Evolutionary conservation across 2,888 invertebrate species (phyloP), one percentile per base, ranked within the genome.

Genomic region (Callyntrura guangdongensis): DNA sequence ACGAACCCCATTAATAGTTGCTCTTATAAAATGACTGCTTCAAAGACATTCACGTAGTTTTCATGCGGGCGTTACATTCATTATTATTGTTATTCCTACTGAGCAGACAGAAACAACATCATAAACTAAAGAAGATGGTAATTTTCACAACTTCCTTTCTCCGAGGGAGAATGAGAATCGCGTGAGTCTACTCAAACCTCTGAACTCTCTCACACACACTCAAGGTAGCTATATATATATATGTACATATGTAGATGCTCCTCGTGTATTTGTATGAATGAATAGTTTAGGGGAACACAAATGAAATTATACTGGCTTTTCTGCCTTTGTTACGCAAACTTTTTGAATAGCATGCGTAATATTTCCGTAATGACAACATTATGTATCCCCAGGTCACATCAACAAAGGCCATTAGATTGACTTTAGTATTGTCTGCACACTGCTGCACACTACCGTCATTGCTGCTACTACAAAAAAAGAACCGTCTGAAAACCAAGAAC

Each of bases 361-460:
- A 90, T 90, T 90, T 79, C 74, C 83, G 69, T 90, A 90, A 90
- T 86, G 90, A 86, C 90, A 81, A 72, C 86, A 86, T 90, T 90
- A 90, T 82, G 81, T 67, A 86, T 86, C 86, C 86, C 82, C 82
- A 82, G 90, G 86, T 67, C 90, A 84, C 81, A 90, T 90, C 86
- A 90, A 90, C 85, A 90, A 90, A 90, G 72, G 81, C 90, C 86
- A 90, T 90, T 86, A 90, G 67, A 90, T 84, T 86, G 81, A 81
- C 86, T 90, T 90, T 90, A 86, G 81, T 90, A 49, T 86, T 86
- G 59, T 59, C 90, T 81, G 12, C 86, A 82, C 72, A 25, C 81
- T 22, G 69, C 36, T n/a, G 36, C 36, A 36, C 36, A 36, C 36
- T 6, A 36, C 36, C 36, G 36, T 6, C 36, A 36, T 36, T 72